phyloP scores from a whole-genome alignment of 2,888 invertebrate species.

The Nymphalis polychloros region DNA sequence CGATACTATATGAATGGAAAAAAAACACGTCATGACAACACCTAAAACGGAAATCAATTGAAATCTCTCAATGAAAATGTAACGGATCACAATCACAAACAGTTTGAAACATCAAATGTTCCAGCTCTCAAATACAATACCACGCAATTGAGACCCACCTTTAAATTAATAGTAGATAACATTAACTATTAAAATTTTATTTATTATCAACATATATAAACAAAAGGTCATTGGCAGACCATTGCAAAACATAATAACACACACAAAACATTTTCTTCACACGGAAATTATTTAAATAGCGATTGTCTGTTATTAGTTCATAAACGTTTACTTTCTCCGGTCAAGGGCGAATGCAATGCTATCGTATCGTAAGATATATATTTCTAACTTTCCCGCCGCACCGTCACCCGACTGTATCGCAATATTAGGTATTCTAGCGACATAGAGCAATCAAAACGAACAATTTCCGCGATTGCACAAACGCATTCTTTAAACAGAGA shows the following conservation, averaged over 20 bases:
- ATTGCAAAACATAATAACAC: neutral
- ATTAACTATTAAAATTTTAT: no score
- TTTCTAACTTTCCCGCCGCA: conserved; percentile 22
- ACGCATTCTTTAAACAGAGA: conserved; percentile 25
- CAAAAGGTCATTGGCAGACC: no score
- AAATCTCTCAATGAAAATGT: no score
- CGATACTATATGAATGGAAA: no score
- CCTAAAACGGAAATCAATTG: no score
- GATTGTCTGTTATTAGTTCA: neutral
- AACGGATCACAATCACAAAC: no score
- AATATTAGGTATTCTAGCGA: conserved; percentile 28
- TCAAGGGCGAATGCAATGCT: conserved; percentile 23
- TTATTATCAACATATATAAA: no score
- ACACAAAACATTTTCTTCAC: neutral
- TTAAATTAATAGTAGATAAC: no score
- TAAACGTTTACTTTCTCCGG: conserved; percentile 27
- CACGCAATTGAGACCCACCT: no score
- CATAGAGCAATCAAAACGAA: conserved; percentile 30
- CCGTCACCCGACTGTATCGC: conserved; percentile 26
- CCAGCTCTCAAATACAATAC: no score
- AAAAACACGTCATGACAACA: no score
- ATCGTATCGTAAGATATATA: conserved; percentile 4
- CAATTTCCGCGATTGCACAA: conserved; percentile 33
- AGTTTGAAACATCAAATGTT: no score
- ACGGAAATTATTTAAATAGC: neutral